Evolutionary conservation across 1,140 invertebrate genomes (phyloP).

Genomic region (Ganaspis sp.): DNA sequence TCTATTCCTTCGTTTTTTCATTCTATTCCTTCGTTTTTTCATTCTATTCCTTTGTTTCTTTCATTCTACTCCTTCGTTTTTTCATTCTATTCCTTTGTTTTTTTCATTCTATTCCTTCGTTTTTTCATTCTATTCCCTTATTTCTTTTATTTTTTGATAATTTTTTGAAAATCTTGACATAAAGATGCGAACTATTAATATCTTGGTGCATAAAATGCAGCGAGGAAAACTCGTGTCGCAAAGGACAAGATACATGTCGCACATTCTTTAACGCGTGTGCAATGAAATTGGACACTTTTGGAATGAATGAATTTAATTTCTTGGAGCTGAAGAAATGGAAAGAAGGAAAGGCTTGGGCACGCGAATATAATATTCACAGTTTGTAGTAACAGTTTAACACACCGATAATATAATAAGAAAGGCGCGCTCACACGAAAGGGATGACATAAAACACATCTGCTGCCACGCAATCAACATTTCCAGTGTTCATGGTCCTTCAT

Average conservation of each 20-base stretch:
- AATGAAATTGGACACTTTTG: background rate
- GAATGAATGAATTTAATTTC: background rate
- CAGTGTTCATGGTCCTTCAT: slow-evolving; percentile 54
- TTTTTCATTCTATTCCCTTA: too few species aligned
- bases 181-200: too few species aligned
- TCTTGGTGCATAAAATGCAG: too few species aligned
- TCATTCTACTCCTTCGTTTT: too few species aligned
- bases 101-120: too few species aligned
- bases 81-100: too few species aligned
- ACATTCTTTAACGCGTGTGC: background rate
- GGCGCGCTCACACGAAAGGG: slow-evolving; percentile 54
- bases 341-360: background rate
- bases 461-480: slow-evolving; percentile 60
- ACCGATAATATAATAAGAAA: slow-evolving; percentile 71
- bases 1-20: too few species aligned
- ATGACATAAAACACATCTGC: slow-evolving; percentile 64
- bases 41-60: too few species aligned
- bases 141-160: too few species aligned
- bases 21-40: too few species aligned
- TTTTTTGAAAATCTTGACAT: too few species aligned
- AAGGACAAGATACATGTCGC: too few species aligned
- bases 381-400: slow-evolving; percentile 71
- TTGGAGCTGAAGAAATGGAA: background rate
- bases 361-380: slow-evolving; percentile 68
- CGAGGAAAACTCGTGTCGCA: background rate